phyloP scores from a whole-genome alignment of 2,113 vertebrate genomes.

The Scytalopus superciliaris region DNA sequence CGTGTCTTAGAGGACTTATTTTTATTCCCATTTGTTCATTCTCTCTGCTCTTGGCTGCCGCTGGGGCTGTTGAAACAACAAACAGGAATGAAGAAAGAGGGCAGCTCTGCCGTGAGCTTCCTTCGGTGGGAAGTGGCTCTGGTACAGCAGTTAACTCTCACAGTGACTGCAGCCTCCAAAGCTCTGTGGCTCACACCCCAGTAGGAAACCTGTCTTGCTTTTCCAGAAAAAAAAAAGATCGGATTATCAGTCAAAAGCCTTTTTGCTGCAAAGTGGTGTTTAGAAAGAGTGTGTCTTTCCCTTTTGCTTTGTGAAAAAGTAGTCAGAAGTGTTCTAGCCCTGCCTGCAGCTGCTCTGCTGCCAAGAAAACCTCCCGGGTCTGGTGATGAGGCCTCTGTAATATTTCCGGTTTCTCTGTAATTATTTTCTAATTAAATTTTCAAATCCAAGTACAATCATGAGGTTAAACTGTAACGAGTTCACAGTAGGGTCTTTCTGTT shows the following conservation, averaged over 20 bases:
- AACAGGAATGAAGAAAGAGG: slow-evolving; percentile 26
- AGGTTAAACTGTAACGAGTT: background rate
- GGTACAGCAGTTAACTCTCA: background rate
- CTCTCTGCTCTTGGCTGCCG: background rate
- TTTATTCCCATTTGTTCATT: slow-evolving; percentile 31
- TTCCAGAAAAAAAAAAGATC: background rate
- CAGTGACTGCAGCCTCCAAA: background rate
- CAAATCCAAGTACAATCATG: background rate
- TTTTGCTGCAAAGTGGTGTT: background rate
- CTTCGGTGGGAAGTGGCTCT: background rate
- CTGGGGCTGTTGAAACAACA: slow-evolving; percentile 45
- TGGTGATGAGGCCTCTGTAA: background rate
- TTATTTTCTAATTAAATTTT: slow-evolving; percentile 47
- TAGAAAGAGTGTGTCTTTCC: background rate
- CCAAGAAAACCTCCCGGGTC: background rate
- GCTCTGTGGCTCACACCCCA: background rate
- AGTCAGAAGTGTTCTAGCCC: background rate
- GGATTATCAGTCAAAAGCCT: background rate
- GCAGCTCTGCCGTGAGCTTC: background rate
- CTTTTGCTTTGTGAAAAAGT: background rate
- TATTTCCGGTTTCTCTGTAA: slow-evolving; percentile 23
- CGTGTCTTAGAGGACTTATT: slow-evolving; percentile 13
- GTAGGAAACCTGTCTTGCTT: background rate
- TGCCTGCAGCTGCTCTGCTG: background rate
- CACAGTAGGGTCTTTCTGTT: background rate